Evolutionary conservation across 2,888 invertebrate species (phyloP).

Genomic region (Herminia tarsipennalis): DNA sequence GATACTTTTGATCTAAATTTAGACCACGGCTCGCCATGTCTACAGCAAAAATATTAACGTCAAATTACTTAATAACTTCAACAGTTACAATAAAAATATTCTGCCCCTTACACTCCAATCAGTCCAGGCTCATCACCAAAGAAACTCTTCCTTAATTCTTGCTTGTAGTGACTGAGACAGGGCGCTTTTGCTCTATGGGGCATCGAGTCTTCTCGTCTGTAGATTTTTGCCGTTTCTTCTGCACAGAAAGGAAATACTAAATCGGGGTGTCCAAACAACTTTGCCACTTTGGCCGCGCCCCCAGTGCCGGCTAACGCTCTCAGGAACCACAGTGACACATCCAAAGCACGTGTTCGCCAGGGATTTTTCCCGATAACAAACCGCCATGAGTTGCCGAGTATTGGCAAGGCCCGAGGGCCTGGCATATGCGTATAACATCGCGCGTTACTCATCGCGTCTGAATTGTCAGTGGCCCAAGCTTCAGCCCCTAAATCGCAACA

Average conservation of each 20-base stretch:
- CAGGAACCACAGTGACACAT: slow-evolving; percentile 80
- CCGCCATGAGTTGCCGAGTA: slow-evolving; percentile 93
- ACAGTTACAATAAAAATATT: neutral
- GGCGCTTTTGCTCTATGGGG: slow-evolving; percentile 91
- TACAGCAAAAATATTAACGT: slow-evolving; percentile 63
- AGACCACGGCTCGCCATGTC: slow-evolving; percentile 96
- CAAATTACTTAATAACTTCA: neutral
- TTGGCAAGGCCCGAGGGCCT: slow-evolving; percentile 90
- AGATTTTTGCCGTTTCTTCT: slow-evolving; percentile 89
- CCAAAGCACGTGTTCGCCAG: slow-evolving; percentile 83
- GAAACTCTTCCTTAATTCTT: slow-evolving; percentile 88
- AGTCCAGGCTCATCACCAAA: slow-evolving; percentile 90
- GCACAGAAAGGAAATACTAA: slow-evolving; percentile 90
- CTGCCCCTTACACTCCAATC: slow-evolving; percentile 89
- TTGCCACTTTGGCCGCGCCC: slow-evolving; percentile 87
- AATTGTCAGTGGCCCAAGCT: slow-evolving; percentile 60
- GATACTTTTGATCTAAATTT: slow-evolving; percentile 93
- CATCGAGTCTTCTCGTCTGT: slow-evolving; percentile 88
- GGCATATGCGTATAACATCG: slow-evolving; percentile 88
- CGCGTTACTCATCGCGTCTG: slow-evolving; percentile 71
- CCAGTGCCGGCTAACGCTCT: slow-evolving; percentile 77
- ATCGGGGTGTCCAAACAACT: slow-evolving; percentile 91
- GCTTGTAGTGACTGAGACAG: slow-evolving; percentile 90
- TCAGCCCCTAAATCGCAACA: slow-evolving; percentile 59
- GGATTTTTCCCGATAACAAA: slow-evolving; percentile 87